Evolutionary conservation across 2,888 invertebrate species (phyloP).

Genomic region (Melanchra persicariae): DNA sequence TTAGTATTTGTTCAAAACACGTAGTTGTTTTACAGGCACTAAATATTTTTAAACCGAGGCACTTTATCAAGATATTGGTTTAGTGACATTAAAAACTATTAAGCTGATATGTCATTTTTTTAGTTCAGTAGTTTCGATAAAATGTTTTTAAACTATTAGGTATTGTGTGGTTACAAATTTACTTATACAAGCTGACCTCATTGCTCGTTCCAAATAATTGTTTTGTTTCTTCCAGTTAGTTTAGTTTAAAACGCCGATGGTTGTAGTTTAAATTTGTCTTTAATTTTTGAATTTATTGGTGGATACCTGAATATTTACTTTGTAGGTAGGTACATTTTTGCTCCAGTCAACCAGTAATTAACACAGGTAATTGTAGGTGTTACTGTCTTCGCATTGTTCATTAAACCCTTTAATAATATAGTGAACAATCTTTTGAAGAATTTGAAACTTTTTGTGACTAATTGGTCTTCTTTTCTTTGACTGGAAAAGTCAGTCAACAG

Average conservation of each 20-base stretch:
- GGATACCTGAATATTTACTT: neutral
- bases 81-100: conserved; percentile 3
- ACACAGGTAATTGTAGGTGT: neutral
- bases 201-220: neutral
- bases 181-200: neutral
- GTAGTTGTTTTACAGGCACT: conserved; percentile 15
- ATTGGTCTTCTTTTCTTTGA: too few species aligned
- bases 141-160: neutral
- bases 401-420: neutral
- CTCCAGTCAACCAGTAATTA: neutral
- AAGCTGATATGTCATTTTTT: neutral
- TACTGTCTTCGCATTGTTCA: neutral
- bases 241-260: neutral
- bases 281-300: neutral
- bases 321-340: conserved; percentile 17
- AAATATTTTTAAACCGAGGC: conserved; percentile 12
- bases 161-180: neutral
- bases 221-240: neutral
- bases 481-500: neutral
- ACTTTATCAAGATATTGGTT: conserved; percentile 23
- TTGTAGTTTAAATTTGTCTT: conserved; percentile 2
- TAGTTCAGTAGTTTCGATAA: neutral
- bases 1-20: conserved; percentile 6
- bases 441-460: neutral
- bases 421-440: neutral